Conservation (phyloP, 2,113 vertebrate species). For the Ictalurus punctatus region DNA sequence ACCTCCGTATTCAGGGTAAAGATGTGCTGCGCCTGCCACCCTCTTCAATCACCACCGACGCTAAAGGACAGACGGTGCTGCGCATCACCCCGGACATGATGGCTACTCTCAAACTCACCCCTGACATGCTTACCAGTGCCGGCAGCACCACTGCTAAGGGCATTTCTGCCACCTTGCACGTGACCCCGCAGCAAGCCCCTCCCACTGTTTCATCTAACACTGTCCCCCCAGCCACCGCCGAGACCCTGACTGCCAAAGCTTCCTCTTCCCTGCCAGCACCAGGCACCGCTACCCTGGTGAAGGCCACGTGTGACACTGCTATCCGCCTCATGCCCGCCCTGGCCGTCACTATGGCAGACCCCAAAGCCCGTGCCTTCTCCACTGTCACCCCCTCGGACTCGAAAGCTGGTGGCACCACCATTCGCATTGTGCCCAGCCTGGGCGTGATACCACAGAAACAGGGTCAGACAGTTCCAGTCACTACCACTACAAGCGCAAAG, state of each 20-base stretch:
- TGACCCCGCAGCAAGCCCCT: constrained; percentile 79
- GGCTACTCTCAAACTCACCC: constrained; percentile 94
- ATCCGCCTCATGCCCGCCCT: constrained; percentile 95
- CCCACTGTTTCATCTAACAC: constrained; percentile 74
- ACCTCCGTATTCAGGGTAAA: constrained; percentile 94
- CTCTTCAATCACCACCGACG: constrained; percentile 93
- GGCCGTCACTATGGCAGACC: constrained; percentile 85
- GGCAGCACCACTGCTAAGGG: constrained; percentile 76
- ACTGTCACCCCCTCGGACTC: constrained; percentile 79
- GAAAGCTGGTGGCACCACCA: constrained; percentile 85
- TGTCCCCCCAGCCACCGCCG: constrained; percentile 58
- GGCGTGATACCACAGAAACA: constrained; percentile 90
- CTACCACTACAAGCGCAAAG: constrained; percentile 75
- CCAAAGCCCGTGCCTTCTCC: constrained; percentile 82
- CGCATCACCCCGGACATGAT: constrained; percentile 99
- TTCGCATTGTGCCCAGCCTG: constrained; percentile 92
- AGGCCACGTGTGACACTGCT: constrained; percentile 75
- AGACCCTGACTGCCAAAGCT: constrained; percentile 64
- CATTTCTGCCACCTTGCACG: constrained; percentile 90
- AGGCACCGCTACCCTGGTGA: constrained; percentile 78
- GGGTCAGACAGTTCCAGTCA: constrained; percentile 85
- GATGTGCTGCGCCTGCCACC: constrained; percentile 91
- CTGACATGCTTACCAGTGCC: constrained; percentile 85
- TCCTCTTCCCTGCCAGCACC: constrained; percentile 66
- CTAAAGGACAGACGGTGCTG: constrained; percentile 94